Base-by-base conservation (phyloP, 2,888 invertebrate species). In the Cinara cedri region DNA sequence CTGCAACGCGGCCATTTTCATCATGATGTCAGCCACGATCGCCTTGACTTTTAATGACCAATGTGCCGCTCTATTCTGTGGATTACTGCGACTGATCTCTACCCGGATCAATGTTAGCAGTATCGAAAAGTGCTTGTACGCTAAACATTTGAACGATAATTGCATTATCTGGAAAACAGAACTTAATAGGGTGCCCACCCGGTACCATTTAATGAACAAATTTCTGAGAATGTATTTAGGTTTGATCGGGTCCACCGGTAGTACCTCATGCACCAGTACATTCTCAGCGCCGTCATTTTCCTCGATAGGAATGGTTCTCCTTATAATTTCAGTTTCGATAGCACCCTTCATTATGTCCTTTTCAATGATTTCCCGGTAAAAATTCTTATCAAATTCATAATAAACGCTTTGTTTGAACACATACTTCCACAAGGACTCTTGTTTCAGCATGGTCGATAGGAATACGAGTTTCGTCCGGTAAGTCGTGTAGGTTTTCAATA, bases 271-370 rank as follows among this genome's bases (percentile, higher is more conserved):
- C n/a, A n/a, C n/a, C n/a, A n/a, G n/a, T n/a, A n/a, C n/a, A n/a
- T n/a, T n/a, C n/a, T n/a, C n/a, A n/a, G n/a, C n/a, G n/a, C n/a
- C n/a, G n/a, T n/a, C n/a, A n/a, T n/a, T n/a, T n/a, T n/a, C n/a
- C n/a, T n/a, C n/a, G n/a, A n/a, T n/a, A n/a, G n/a, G n/a, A n/a
- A n/a, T n/a, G n/a, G n/a, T n/a, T n/a, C n/a, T n/a, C n/a, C n/a
- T n/a, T n/a, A n/a, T n/a, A n/a, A n/a, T 3, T 2, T 14, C 1
- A 2, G 0, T 0, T 10, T 16, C 1, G 0, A 1, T 6, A 34
- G 34, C 34, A 34, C 6, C 34, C 34, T 34, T 34, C 34, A 34
- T 4, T 6, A 34, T 3, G 6, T 34, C 3, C 6, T 3, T 34
- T 34, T 34, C 34, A 34, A 34, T 34, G 34, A 34, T 6, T 4